A percentile compares a stretch with the other conserved stretches of the same genome.
Conservation (phyloP, 1,140 invertebrate genomes). For the Gryllus bimaculatus region DNA sequence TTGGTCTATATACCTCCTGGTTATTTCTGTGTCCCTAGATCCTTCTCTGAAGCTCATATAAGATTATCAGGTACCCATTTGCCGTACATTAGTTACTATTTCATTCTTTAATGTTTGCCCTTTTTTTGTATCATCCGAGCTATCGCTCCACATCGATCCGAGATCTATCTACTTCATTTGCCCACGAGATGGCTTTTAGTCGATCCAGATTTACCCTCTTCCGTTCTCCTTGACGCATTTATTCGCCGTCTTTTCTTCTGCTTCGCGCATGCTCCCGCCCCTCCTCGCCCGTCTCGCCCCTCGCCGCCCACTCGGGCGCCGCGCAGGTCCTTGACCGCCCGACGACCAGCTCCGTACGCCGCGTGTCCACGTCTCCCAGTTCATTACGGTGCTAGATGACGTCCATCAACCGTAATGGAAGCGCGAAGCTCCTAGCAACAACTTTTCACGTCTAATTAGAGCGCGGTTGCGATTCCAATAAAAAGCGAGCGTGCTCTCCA, state of each 20-base stretch:
- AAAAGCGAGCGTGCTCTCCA: background rate
- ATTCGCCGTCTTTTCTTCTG: background rate
- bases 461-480: background rate
- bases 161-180: too few relatives aligned
- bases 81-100: too few relatives aligned
- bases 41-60: too few relatives aligned
- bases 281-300: conserved; percentile 6
- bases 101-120: too few relatives aligned
- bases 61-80: too few relatives aligned
- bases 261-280: background rate
- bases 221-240: too few relatives aligned
- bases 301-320: conserved; percentile 27
- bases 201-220: too few relatives aligned
- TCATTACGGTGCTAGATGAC: conserved; percentile 3
- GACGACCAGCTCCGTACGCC: background rate
- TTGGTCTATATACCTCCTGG: too few relatives aligned
- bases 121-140: too few relatives aligned
- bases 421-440: background rate
- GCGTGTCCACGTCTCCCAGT: background rate
- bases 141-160: too few relatives aligned
- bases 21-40: too few relatives aligned
- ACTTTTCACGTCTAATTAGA: background rate
- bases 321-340: conserved; percentile 28
- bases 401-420: background rate
- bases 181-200: too few relatives aligned